phyloP scores from a whole-genome alignment of 1,140 invertebrate genomes.

The Helicoverpa zea region DNA sequence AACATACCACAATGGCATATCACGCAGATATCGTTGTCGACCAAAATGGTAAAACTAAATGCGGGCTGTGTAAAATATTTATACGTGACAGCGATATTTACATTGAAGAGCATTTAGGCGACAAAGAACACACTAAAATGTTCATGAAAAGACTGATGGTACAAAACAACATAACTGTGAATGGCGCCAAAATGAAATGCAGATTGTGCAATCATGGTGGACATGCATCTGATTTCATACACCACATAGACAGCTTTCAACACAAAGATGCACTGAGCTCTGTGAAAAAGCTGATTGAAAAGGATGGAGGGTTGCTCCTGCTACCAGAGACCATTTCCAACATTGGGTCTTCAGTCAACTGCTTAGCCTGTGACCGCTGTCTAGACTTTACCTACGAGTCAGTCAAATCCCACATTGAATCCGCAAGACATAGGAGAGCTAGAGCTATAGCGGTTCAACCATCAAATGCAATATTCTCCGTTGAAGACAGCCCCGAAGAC shows the following conservation, averaged over 20 bases:
- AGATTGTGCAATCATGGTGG: slow-evolving; percentile 52
- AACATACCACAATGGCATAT: slow-evolving; percentile 60
- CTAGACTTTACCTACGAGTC: slow-evolving; percentile 26
- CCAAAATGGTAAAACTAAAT: slow-evolving; percentile 53
- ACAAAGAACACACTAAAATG: slow-evolving; percentile 52
- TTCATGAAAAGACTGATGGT: slow-evolving; percentile 58
- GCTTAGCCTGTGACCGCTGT: slow-evolving; percentile 58
- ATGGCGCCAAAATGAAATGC: slow-evolving; percentile 49
- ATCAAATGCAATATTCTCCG: slow-evolving; percentile 67
- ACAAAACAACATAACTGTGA: slow-evolving; percentile 55
- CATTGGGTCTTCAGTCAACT: slow-evolving; percentile 48
- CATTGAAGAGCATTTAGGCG: slow-evolving; percentile 56
- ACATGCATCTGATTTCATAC: slow-evolving; percentile 43
- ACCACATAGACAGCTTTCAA: slow-evolving; percentile 51
- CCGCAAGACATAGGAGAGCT: slow-evolving; percentile 58
- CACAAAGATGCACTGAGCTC: slow-evolving; percentile 49
- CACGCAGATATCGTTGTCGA: slow-evolving; percentile 62
- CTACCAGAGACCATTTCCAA: slow-evolving; percentile 53
- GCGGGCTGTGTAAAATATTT: slow-evolving; percentile 56
- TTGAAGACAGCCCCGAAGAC: slow-evolving; percentile 57
- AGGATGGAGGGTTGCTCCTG: slow-evolving; percentile 62
- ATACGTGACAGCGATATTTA: slow-evolving; percentile 46
- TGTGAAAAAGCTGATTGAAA: slow-evolving; percentile 55
- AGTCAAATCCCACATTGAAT: slow-evolving; percentile 44
- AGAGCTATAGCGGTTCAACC: slow-evolving; percentile 63